A percentile compares a stretch with the other conserved stretches of the same genome.
These are phyloP conservation scores for Cavia porcellus DNA, from an alignment of 2,113 vertebrate species.

Conservation along the genomic window DNA sequence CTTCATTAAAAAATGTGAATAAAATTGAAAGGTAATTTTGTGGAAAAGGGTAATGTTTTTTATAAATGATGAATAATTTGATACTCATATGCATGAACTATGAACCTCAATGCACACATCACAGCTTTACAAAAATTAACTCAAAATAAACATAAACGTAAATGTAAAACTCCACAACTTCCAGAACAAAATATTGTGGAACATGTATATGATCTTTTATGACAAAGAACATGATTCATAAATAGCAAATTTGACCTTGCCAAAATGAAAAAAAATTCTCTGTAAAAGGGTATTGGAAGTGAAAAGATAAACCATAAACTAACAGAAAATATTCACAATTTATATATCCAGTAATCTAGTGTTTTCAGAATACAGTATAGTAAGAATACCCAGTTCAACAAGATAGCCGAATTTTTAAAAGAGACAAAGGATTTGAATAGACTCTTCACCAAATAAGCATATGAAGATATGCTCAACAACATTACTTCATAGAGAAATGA, in stretches of 20 bases:
- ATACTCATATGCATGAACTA: background rate
- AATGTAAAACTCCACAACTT: background rate
- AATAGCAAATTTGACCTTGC: background rate
- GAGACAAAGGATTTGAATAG: background rate
- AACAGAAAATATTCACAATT: background rate
- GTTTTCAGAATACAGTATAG: background rate
- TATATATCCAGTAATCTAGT: background rate
- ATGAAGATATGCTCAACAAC: background rate
- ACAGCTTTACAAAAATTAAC: background rate
- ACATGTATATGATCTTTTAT: background rate
- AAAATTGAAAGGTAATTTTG: background rate
- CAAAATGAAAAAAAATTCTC: background rate
- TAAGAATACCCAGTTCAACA: background rate
- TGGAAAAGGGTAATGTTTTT: background rate
- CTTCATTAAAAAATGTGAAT: background rate
- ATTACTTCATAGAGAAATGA: background rate
- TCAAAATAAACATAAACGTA: background rate
- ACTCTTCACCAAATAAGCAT: background rate
- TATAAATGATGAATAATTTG: background rate
- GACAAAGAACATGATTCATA: background rate
- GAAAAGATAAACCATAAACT: background rate
- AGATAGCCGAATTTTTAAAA: background rate
- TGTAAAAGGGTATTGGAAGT: background rate
- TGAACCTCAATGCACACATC: background rate
- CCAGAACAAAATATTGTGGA: background rate